A percentile compares a stretch with the other conserved stretches of the same genome.
These are phyloP conservation scores for Podarcis cretensis DNA, from an alignment of 2,113 vertebrate species.

Conservation along the genomic window DNA sequence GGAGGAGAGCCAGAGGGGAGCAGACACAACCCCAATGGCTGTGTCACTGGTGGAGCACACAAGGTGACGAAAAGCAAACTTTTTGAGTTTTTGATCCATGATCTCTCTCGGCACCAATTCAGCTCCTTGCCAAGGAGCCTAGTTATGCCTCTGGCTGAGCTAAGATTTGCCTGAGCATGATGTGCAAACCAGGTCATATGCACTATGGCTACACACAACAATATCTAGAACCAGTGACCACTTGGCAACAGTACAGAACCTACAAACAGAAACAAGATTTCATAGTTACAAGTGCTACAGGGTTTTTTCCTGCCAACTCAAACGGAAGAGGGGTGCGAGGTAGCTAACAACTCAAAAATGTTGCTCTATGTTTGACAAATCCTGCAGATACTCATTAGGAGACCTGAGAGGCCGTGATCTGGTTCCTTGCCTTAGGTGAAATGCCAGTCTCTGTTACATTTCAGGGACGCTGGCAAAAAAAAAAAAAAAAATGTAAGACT, in stretches of 20 bases:
- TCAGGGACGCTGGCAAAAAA: neutral
- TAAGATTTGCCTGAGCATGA: no score
- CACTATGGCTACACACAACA: neutral
- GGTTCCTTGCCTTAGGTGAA: neutral
- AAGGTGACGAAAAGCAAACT: no score
- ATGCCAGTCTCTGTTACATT: neutral
- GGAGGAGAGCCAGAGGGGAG: no score
- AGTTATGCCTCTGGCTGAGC: no score
- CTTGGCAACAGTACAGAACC: neutral
- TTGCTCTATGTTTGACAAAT: neutral
- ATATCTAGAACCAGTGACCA: neutral
- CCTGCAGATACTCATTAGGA: neutral
- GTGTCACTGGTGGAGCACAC: no score
- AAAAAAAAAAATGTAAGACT: neutral
- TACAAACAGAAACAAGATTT: neutral
- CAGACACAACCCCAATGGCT: no score
- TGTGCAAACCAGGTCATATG: no score
- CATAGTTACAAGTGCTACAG: accelerated
- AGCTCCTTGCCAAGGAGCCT: no score
- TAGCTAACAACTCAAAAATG: neutral
- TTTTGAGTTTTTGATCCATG: no score
- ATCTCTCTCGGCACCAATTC: no score
- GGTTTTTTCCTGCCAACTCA: neutral
- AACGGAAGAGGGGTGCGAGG: no score
- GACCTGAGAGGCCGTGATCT: neutral